Evolutionary conservation across 1,140 invertebrate species (phyloP), one percentile per base, ranked within the genome.

Genomic region (Bombus huntii): DNA sequence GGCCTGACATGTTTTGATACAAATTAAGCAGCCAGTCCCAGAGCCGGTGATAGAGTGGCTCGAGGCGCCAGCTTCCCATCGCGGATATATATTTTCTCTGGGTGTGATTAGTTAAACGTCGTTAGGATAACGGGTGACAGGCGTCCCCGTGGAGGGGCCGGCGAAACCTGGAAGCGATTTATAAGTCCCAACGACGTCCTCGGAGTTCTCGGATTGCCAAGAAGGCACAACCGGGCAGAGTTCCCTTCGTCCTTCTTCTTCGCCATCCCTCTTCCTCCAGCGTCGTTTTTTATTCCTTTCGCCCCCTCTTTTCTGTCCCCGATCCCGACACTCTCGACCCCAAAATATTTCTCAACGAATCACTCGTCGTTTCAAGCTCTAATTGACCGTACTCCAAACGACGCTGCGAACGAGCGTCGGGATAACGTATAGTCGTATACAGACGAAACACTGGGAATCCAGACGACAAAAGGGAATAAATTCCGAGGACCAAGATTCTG

Each of bases 31-130:
- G 85, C 72, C 68, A 71, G 75, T 34, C 80, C 85, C 77, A 42
- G 70, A 28, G 12, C 15, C 65, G 81, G 86, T 91, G 87, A 84
- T 89, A 83, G 82, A 87, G 77, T 83, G 80, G 70, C 88, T 71
- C 79, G 73, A 66, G 90, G 81, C 88, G 85, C 78, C 89, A 83
- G 85, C 78, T 85, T 86, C 85, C 84, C 85, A 86, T 89, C 85
- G 83, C 90, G 83, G 87, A 92, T 91, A 92, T 91, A 91, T 91
- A 92, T 91, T 92, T 92, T 91, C 86, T 89, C 88, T 83, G 72
- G 76, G 78, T 72, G 92, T 93, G 92, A 93, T 93, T 93, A 93
- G 92, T 93, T 93, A 93, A 93, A 93, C 92, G 92, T 92, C 92
- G 89, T 91, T 92, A 89, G 89, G 81, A 92, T 91, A 88, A 88